These are phyloP conservation scores for Saccostrea glomerata DNA, from an alignment of 1,140 invertebrate genomes.

Conservation along the genomic window DNA sequence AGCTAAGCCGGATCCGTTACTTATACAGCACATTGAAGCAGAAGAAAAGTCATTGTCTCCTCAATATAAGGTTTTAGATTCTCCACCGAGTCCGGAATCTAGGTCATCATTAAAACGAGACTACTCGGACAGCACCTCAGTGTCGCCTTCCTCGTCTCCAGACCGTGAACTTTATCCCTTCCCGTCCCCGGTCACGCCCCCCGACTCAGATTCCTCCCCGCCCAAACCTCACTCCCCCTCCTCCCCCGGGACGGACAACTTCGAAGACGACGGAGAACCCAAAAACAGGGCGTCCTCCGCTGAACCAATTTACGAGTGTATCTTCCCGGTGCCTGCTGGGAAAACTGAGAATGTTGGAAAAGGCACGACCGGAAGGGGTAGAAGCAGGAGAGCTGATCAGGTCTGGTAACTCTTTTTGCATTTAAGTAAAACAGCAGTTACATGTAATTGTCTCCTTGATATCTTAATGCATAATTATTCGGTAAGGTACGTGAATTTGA, in stretches of 20 bases:
- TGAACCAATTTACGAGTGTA: conserved; percentile 9
- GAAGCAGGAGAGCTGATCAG: conserved; percentile 14
- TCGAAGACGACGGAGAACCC: conserved; percentile 64
- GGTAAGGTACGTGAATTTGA: too few species aligned
- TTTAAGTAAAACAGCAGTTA: not conserved
- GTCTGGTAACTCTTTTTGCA: not conserved
- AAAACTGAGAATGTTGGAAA: conserved; percentile 7
- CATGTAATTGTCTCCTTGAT: too few species aligned
- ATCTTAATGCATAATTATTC: too few species aligned
- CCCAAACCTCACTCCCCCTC: conserved; percentile 77
- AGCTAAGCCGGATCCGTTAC: conserved; percentile 72
- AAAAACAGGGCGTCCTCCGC: not conserved
- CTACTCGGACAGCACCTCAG: conserved; percentile 75
- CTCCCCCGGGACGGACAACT: conserved; percentile 67
- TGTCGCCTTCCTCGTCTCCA: conserved; percentile 72
- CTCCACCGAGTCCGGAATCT: conserved; percentile 73
- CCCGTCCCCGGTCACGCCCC: conserved; percentile 75
- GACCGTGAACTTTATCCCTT: conserved; percentile 72
- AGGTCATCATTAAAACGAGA: conserved; percentile 71
- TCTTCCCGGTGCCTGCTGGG: conserved; percentile 5
- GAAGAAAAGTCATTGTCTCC: conserved; percentile 73
- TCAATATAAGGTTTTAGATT: conserved; percentile 74
- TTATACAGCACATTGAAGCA: conserved; percentile 72
- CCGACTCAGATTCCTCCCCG: conserved; percentile 75
- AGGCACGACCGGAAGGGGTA: not conserved